Evolutionary conservation across 2,797 vertebrate species (phyloP).

Genomic region (Aythya fuligula): DNA sequence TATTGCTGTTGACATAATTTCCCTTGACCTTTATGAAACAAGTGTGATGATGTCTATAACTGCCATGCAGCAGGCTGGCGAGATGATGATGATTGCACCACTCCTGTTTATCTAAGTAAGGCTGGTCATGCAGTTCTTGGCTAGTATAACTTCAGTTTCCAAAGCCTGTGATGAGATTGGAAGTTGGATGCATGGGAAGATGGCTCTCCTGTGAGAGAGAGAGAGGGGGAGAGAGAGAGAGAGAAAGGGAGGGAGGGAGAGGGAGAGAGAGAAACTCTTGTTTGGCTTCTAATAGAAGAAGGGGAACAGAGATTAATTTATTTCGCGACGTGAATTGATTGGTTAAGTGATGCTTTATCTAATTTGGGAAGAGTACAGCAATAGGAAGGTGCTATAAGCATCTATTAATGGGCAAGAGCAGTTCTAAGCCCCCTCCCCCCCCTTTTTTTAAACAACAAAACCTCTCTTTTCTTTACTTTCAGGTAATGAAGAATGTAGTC

Average conservation of each 20-base stretch:
- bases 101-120: not conserved
- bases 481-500: not conserved
- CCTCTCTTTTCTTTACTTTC: not conserved
- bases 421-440: too few species aligned
- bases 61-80: not conserved
- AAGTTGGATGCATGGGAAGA: not conserved
- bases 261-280: not conserved
- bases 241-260: not conserved
- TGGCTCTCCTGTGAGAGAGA: not conserved
- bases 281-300: not conserved
- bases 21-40: fast-evolving
- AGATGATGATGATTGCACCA: not conserved
- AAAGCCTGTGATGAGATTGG: not conserved
- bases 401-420: not conserved
- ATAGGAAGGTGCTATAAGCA: not conserved
- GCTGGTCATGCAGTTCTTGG: not conserved
- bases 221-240: not conserved
- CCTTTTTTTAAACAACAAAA: not conserved
- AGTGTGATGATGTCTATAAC: fast-evolving
- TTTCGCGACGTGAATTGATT: not conserved
- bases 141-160: not conserved
- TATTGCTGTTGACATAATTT: not conserved
- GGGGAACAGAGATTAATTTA: not conserved
- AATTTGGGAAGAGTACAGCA: not conserved
- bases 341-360: not conserved